Conservation (phyloP, 2,888 invertebrate genomes). For the Onthophagus sagittarius region DNA sequence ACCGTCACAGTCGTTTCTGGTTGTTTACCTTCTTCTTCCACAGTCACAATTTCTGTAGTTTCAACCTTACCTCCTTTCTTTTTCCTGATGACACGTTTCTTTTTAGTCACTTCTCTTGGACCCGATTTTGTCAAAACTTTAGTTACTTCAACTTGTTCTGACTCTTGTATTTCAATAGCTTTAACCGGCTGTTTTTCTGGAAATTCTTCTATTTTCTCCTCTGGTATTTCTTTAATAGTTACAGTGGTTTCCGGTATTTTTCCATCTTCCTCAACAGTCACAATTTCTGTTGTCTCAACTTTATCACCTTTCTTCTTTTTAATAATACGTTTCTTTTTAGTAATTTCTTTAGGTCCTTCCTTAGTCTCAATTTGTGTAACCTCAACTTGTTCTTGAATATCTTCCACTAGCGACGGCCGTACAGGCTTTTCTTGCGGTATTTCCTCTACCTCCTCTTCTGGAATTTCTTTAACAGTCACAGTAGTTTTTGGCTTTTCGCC, state of each 20-base stretch:
- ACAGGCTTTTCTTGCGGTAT: conserved; percentile 25
- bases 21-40: conserved; percentile 52
- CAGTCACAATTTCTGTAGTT: conserved; percentile 51
- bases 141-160: conserved; percentile 38
- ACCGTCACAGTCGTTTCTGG: conserved; percentile 26
- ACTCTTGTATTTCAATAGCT: conserved; percentile 30
- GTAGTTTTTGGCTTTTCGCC: conserved; percentile 35
- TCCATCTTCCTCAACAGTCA: conserved; percentile 37
- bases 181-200: conserved; percentile 35
- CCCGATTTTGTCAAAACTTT: conserved; percentile 34
- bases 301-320: conserved; percentile 43
- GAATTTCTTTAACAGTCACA: conserved; percentile 33
- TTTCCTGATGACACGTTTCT: conserved; percentile 54
- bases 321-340: conserved; percentile 38
- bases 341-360: conserved; percentile 32
- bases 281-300: conserved; percentile 41
- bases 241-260: conserved; percentile 36
- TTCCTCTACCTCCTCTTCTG: background rate
- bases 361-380: conserved; percentile 24
- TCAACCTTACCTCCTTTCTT: conserved; percentile 40
- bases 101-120: conserved; percentile 54
- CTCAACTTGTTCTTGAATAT: conserved; percentile 31
- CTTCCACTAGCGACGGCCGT: conserved; percentile 31
- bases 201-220: conserved; percentile 30
- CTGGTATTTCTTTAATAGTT: conserved; percentile 31